These are phyloP conservation scores for Monochamus saltuarius DNA, from an alignment of 1,140 invertebrate species.

Conservation along the genomic window DNA sequence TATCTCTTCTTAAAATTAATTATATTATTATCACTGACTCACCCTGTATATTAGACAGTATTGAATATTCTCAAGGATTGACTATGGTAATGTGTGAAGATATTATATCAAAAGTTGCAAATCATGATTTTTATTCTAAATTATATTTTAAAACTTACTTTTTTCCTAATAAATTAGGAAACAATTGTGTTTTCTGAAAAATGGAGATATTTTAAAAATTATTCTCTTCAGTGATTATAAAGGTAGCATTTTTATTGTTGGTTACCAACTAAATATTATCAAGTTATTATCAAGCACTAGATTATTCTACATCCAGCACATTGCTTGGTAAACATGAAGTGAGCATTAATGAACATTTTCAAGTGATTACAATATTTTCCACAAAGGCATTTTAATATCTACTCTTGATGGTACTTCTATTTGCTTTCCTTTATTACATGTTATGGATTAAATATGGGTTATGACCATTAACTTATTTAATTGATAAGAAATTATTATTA, in stretches of 20 bases:
- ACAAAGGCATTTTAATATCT: conserved; percentile 1
- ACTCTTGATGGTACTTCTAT: not conserved
- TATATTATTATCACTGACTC: no score
- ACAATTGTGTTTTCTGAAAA: conserved; percentile 3
- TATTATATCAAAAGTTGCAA: not conserved
- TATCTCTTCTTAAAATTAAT: no score
- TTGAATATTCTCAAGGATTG: not conserved
- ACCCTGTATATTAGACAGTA: not conserved
- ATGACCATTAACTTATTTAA: not conserved
- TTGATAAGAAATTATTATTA: not conserved
- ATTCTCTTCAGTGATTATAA: not conserved
- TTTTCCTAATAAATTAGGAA: conserved; percentile 3
- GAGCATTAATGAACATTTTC: not conserved
- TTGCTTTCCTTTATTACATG: conserved; percentile 5
- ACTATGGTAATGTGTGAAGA: not conserved
- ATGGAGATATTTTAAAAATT: conserved; percentile 4
- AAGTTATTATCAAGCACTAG: not conserved
- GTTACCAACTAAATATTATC: not conserved
- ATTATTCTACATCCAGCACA: not conserved
- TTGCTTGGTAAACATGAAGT: conserved; percentile 1
- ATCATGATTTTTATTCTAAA: conserved; percentile 6
- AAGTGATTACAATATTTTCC: not conserved
- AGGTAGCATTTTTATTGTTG: not conserved
- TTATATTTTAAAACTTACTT: conserved; percentile 3
- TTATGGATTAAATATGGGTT: not conserved